Percentiles rank a stretch among this genome's conserved stretches.
These are phyloP conservation scores for Sus cebifrons DNA, from an alignment of 2,797 vertebrate species.

Conservation along the genomic window DNA sequence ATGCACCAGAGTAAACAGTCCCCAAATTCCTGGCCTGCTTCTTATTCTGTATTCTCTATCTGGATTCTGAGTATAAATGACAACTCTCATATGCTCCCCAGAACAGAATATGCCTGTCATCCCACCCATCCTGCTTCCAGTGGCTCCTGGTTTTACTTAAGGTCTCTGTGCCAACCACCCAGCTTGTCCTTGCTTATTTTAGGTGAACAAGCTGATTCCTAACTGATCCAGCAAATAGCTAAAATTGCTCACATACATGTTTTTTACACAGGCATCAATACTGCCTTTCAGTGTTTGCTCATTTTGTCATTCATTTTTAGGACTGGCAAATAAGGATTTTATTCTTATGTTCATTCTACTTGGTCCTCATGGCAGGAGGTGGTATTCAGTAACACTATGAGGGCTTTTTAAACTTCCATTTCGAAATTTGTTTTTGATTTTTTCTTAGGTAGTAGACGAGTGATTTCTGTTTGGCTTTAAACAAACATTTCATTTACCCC, in stretches of 20 bases:
- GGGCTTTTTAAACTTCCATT: slow-evolving; percentile 16
- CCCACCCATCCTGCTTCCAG: not conserved
- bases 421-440: slow-evolving; percentile 15
- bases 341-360: slow-evolving; percentile 50
- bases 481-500: not conserved
- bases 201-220: not conserved
- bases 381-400: slow-evolving; percentile 11
- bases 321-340: not conserved
- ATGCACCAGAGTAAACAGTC: not conserved
- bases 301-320: slow-evolving; percentile 50
- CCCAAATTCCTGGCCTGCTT: not conserved
- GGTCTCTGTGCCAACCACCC: not conserved
- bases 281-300: not conserved
- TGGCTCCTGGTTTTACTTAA: slow-evolving; percentile 44
- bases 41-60: not conserved
- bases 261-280: not conserved
- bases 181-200: slow-evolving; percentile 52
- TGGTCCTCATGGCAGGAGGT: not conserved
- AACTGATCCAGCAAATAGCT: not conserved
- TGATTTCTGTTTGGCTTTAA: slow-evolving; percentile 62
- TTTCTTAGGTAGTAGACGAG: not conserved
- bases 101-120: not conserved
- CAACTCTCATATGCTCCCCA: not conserved
- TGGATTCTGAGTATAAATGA: not conserved
- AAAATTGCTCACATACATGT: not conserved